These are phyloP conservation scores for Larimichthys polyactis DNA, from an alignment of 2,113 vertebrate genomes.

Conservation along the genomic window DNA sequence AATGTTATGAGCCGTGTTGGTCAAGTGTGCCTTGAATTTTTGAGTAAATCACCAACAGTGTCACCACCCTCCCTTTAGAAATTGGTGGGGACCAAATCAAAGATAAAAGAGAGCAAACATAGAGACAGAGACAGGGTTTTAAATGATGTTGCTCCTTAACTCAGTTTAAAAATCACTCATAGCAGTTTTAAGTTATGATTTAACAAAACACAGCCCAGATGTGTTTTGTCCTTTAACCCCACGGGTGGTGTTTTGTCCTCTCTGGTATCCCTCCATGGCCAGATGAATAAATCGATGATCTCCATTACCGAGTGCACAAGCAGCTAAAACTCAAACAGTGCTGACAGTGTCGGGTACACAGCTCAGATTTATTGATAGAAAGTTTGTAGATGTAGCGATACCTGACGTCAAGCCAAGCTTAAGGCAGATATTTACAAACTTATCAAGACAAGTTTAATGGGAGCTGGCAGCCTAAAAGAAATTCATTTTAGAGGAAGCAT, in stretches of 20 bases:
- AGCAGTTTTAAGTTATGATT: not conserved
- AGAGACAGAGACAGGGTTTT: too few species aligned
- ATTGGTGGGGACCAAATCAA: too few species aligned
- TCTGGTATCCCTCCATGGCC: not conserved
- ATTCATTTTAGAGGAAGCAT: not conserved
- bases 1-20: too few species aligned
- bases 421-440: constrained; percentile 33
- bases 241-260: constrained; percentile 3
- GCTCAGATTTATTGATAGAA: constrained; percentile 29
- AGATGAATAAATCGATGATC: constrained; percentile 6
- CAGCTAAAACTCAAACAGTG: constrained; percentile 33
- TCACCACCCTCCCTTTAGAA: too few species aligned
- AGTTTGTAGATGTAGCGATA: not conserved
- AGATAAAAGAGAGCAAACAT: too few species aligned
- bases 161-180: not conserved
- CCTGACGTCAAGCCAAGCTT: not conserved
- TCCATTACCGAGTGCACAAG: not conserved
- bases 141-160: too few species aligned
- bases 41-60: too few species aligned
- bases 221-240: not conserved
- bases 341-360: constrained; percentile 51
- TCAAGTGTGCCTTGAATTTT: too few species aligned
- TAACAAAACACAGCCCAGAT: not conserved
- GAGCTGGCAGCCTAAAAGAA: not conserved
- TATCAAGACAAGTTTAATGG: not conserved